Conservation (phyloP, 2,113 vertebrate genomes). For the Seriola aureovittata region DNA sequence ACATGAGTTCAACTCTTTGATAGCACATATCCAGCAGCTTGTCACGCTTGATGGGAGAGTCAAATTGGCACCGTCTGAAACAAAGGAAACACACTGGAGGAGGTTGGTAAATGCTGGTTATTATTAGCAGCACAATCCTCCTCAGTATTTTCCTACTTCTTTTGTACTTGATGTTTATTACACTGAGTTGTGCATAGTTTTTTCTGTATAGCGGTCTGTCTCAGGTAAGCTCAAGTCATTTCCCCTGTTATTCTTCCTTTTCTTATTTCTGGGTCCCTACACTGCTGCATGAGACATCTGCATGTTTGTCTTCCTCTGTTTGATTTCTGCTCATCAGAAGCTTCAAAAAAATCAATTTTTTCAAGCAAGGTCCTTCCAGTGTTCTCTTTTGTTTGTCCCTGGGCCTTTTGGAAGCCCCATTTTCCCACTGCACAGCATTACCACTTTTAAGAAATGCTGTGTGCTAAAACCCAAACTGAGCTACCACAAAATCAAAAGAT, state of each 20-base stretch:
- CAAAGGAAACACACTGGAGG: conserved; percentile 26
- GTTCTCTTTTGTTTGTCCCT: conserved; percentile 6
- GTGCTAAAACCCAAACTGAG: neutral
- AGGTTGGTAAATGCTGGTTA: conserved; percentile 19
- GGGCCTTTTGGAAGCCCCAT: conserved; percentile 8
- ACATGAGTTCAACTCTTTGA: conserved; percentile 51
- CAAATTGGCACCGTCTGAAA: conserved; percentile 63
- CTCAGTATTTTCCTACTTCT: conserved; percentile 31
- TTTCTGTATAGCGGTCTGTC: conserved; percentile 4
- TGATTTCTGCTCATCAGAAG: conserved; percentile 11
- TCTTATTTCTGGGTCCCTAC: conserved; percentile 4
- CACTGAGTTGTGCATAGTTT: conserved; percentile 36
- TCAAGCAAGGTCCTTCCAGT: neutral
- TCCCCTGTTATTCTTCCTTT: neutral
- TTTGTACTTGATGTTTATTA: conserved; percentile 25
- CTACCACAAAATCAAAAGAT: neutral
- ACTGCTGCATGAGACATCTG: conserved; percentile 4
- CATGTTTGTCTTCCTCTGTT: conserved; percentile 3
- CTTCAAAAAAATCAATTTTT: neutral
- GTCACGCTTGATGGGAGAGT: conserved; percentile 60
- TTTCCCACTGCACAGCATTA: conserved; percentile 1
- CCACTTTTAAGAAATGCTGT: conserved; percentile 11
- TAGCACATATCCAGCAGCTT: conserved; percentile 58
- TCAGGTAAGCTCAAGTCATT: conserved; percentile 31
- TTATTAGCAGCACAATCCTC: conserved; percentile 45